Base-by-base conservation (phyloP, 2,888 invertebrate genomes). In the Girardia tigrina region DNA sequence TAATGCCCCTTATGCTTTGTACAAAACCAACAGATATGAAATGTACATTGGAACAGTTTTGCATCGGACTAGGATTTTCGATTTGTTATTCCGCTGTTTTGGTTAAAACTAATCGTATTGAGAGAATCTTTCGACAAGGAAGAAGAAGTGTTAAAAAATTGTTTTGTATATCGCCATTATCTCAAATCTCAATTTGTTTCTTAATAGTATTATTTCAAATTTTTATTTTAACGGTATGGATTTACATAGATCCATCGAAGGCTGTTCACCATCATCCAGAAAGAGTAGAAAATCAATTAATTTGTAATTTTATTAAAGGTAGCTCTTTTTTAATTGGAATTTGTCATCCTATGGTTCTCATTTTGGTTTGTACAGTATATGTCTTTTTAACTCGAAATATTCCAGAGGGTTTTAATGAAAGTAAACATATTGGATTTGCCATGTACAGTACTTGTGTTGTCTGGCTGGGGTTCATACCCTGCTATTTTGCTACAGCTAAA, bases 241-340 rank as follows among this genome's bases (percentile, higher is more conserved):
- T 93, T 88, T 87, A 92, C 78, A 89, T 92, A 79, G 89, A 90
- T 0, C 94, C 94, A 14, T 91, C 94, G 0, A 88, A 88, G 79
- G 92, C 93, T 4, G 90, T 91, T 83, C 89, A 90, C 85, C 91
- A 92, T 86, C 90, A 93, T 85, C 92, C 93, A 0, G 91, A 90
- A 0, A 87, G 92, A 29, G 92, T 92, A 78, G 92, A 92, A 86
- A 94, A 94, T 86, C 88, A 93, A 81, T 87, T 94, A 56, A 93
- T 94, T 0, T 95, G 94, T 83, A 78, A 80, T 70, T 81, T 82
- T 42, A 81, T 92, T 82, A 90, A 93, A 77, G 91, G 92, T 84
- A 91, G 92, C 4, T 91, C 91, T 0, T 84, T 85, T 79, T 83
- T 86, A 82, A 82, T 85, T 16, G 84, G 84, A 26, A 83, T 94